Evolutionary conservation across 2,888 invertebrate genomes (phyloP).

Genomic region (Scaptomyza caliginosa): DNA sequence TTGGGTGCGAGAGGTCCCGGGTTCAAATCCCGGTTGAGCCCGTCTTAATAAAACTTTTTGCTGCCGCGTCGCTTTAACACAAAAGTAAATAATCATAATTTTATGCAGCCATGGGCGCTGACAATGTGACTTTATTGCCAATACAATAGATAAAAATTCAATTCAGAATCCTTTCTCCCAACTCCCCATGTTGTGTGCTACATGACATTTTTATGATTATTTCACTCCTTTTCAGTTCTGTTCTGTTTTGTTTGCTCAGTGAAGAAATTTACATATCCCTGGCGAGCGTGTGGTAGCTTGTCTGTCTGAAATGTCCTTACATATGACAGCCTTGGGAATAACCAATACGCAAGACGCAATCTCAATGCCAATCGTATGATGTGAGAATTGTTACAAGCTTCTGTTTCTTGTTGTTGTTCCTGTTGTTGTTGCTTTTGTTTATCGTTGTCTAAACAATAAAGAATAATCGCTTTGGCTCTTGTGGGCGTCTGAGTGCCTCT

Average conservation of each 20-base stretch:
- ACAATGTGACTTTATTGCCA: conserved; percentile 79
- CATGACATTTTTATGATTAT: conserved; percentile 82
- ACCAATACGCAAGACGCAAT: conserved; percentile 68
- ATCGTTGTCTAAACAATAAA: conserved; percentile 77
- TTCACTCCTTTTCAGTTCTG: conserved; percentile 75
- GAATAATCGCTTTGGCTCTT: conserved; percentile 78
- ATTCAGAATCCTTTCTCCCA: conserved; percentile 72
- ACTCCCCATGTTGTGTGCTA: conserved; percentile 18
- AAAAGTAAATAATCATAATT: conserved; percentile 63
- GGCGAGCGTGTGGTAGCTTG: conserved; percentile 18
- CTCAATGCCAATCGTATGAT: conserved; percentile 82
- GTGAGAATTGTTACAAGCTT: conserved; percentile 81
- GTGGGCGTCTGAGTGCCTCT: conserved; percentile 31
- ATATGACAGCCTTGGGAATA: conserved; percentile 80
- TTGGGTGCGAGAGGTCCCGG: conserved; percentile 89
- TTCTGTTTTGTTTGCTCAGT: conserved; percentile 59
- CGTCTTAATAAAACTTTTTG: conserved; percentile 60
- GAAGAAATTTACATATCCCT: conserved; percentile 79
- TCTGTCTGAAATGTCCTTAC: conserved; percentile 44
- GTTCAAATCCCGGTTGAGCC: conserved; percentile 89
- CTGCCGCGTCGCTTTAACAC: background rate
- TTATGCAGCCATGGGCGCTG: conserved; percentile 31
- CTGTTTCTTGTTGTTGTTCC: conserved; percentile 47
- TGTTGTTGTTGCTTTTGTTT: background rate
- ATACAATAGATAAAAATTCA: conserved; percentile 83